phyloP scores from a whole-genome alignment of 2,888 invertebrate genomes.

The Aphidius colemani region DNA sequence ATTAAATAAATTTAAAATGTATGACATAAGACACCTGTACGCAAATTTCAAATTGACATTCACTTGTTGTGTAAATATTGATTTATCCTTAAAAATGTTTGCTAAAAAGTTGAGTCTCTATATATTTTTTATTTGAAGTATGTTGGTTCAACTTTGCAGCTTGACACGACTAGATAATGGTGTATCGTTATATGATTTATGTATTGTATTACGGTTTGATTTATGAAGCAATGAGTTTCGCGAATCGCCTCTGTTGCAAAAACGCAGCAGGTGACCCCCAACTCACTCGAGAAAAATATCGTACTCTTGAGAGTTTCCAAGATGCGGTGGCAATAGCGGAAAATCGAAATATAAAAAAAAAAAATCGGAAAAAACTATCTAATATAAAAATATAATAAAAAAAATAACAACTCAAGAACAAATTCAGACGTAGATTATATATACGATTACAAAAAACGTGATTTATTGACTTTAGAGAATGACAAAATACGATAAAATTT shows the following conservation, averaged over 20 bases:
- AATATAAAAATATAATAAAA: too few relatives aligned
- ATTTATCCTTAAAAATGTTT: constrained; percentile 13
- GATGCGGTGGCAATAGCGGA: background rate
- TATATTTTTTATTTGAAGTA: constrained; percentile 5
- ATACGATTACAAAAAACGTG: background rate
- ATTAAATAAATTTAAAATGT: too few relatives aligned
- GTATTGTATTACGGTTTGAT: constrained; percentile 33
- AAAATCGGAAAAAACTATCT: background rate
- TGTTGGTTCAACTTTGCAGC: constrained; percentile 28
- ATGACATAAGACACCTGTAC: too few relatives aligned
- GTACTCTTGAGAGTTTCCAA: constrained; percentile 1
- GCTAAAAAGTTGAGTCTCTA: background rate
- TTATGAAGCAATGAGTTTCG: constrained; percentile 32
- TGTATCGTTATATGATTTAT: constrained; percentile 37
- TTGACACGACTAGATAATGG: constrained; percentile 33
- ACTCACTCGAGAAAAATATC: constrained; percentile 19
- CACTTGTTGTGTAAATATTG: background rate
- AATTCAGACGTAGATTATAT: too few relatives aligned
- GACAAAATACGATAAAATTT: constrained; percentile 20
- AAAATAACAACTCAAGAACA: too few relatives aligned
- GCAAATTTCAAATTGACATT: background rate
- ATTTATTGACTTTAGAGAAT: constrained; percentile 19
- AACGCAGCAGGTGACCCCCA: constrained; percentile 30
- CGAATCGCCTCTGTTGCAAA: constrained; percentile 28
- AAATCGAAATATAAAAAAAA: background rate